phyloP scores from a whole-genome alignment of 2,113 vertebrate species.

The Festucalex cinctus region DNA sequence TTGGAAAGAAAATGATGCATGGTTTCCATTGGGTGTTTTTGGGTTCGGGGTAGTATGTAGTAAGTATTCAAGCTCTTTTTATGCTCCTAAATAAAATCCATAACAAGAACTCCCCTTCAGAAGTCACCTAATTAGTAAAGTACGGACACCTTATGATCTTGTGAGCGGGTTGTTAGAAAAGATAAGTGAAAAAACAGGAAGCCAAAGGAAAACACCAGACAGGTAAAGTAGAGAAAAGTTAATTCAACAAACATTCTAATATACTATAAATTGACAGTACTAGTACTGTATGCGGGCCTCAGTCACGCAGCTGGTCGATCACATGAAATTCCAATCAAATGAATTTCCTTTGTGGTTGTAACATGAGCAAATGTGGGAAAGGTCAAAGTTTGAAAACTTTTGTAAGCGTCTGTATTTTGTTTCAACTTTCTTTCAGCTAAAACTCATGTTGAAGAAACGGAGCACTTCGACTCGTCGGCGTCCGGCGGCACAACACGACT shows the following conservation, averaged over 20 bases:
- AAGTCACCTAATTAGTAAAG: not conserved
- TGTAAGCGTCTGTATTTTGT: no score
- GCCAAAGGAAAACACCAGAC: not conserved
- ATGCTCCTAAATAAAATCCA: not conserved
- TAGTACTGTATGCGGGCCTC: no score
- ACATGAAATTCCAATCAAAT: no score
- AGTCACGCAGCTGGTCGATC: no score
- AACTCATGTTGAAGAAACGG: constrained; percentile 82
- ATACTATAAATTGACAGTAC: not conserved
- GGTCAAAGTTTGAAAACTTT: no score
- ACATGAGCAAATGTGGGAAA: no score
- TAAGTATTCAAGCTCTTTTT: not conserved
- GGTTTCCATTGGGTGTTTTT: not conserved
- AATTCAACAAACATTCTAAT: no score
- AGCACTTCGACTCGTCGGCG: constrained; percentile 74
- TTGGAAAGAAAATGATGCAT: not conserved
- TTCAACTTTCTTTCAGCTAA: constrained; percentile 69
- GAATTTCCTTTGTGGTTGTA: no score
- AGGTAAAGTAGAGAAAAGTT: not conserved
- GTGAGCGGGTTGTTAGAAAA: not conserved
- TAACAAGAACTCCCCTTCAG: not conserved
- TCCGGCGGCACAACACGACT: constrained; percentile 78
- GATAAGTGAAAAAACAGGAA: not conserved
- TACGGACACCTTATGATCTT: no score
- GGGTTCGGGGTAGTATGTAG: no score